Base-by-base conservation (phyloP, 2,797 vertebrate genomes). In the Ibycter americanus region DNA sequence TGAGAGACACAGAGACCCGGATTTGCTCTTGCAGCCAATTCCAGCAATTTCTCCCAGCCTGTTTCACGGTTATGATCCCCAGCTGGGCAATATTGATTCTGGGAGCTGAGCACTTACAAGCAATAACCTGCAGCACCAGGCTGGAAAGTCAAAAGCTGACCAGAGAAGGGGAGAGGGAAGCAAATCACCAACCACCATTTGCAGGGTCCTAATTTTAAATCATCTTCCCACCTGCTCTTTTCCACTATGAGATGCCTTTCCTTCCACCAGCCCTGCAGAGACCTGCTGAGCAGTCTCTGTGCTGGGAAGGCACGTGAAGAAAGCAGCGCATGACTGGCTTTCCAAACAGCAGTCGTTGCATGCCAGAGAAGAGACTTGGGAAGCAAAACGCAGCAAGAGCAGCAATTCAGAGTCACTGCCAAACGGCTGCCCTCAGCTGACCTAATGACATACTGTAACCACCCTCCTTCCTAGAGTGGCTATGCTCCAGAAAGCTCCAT, bases 51-150 rank as follows among this genome's bases (percentile, higher is more conserved):
- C 63, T 80, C 58, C 90, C 17, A 22, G 58, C 42, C 70, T n/a
- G n/a, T 20, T 70, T 59, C 93, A 66, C 8, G 13, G 51, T 63
- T 79, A n/a, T 70, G 83, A 55, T 29, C 25, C 93, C 93, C 96
- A 95, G 90, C 83, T 87, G 96, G 90, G 90, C 81, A 83, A 8
- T 17, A 89, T 9, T 10, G 86, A 89, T 74, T 59, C 81, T 25
- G 74, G 92, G 86, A 52, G 96, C 87, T 29, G 62, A 84, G 83
- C 80, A 61, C 73, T 93, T 49, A 65, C 61, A 89, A 56, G 92
- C 70, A 76, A 68, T 80, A 74, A 58, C 31, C 73, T 51, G 52
- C 79, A 86, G 74, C 82, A 68, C 49, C 19, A 46, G 68, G 74
- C 72, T 12, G 68, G 81, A 65, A 47, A 83, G 81, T 78, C 67